A percentile compares a stretch with the other conserved stretches of the same genome.
These are phyloP conservation scores for Drosophila biarmipes DNA, from an alignment of 1,140 invertebrate species.

Conservation along the genomic window DNA sequence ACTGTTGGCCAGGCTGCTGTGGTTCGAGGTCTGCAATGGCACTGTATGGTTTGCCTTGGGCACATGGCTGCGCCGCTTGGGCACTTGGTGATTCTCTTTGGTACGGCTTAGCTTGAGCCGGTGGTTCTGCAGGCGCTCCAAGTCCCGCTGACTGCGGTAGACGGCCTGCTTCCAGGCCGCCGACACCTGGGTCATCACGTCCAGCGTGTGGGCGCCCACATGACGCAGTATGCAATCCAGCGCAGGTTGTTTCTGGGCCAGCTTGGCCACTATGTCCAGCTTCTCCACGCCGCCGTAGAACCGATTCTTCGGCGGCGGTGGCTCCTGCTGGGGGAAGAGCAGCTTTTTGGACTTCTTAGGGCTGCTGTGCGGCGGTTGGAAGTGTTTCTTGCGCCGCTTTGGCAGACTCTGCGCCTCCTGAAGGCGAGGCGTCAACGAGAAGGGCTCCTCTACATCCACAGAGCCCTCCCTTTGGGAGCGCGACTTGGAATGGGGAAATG, in stretches of 20 bases:
- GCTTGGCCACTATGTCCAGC: conserved; percentile 59
- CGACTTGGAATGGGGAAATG: conserved; percentile 3
- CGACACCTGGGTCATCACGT: conserved; percentile 63
- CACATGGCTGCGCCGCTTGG: conserved; percentile 30
- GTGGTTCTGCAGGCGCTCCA: conserved; percentile 59
- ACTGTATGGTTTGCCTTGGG: conserved; percentile 44
- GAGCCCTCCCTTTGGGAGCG: not conserved
- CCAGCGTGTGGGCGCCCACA: conserved; percentile 52
- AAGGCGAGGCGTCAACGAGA: conserved; percentile 39
- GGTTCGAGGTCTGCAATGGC: conserved; percentile 69
- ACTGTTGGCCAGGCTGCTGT: conserved; percentile 38
- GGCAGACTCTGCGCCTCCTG: conserved; percentile 24
- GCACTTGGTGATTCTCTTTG: conserved; percentile 60
- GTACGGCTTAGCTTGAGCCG: conserved; percentile 57
- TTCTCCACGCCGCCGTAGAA: conserved; percentile 60
- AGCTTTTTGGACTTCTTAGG: conserved; percentile 70
- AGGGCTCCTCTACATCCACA: conserved; percentile 4
- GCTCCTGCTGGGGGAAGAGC: conserved; percentile 39
- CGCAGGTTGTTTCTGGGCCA: conserved; percentile 52
- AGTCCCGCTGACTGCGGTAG: conserved; percentile 27
- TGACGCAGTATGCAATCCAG: conserved; percentile 59
- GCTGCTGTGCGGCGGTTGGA: conserved; percentile 54
- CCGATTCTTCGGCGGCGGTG: conserved; percentile 20
- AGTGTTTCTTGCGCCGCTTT: conserved; percentile 54
- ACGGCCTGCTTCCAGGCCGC: conserved; percentile 52